A percentile compares a stretch with the other conserved stretches of the same genome.
phyloP scores from a whole-genome alignment of 2,888 invertebrate species.

The Pocota personata region DNA sequence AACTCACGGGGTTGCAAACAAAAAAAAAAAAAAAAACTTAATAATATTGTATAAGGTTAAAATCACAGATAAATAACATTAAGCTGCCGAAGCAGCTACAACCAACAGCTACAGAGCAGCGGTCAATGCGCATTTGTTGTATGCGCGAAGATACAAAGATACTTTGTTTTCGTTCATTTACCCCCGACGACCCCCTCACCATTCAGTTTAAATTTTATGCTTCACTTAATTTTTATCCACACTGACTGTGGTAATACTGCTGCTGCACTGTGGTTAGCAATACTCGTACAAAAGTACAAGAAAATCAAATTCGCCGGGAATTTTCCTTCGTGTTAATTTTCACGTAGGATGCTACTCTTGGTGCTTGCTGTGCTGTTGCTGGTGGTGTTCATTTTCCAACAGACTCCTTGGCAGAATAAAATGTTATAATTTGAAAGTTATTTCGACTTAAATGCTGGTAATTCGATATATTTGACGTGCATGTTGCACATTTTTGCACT shows the following conservation, averaged over 20 bases:
- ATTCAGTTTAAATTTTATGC: conserved; percentile 56
- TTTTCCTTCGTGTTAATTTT: conserved; percentile 63
- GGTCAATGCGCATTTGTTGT: conserved; percentile 51
- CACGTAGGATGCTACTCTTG: conserved; percentile 46
- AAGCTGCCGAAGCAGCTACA: conserved; percentile 35
- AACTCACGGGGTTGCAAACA: conserved; percentile 16
- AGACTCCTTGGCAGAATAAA: conserved; percentile 30
- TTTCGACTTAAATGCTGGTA: conserved; percentile 67
- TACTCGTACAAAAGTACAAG: conserved; percentile 25
- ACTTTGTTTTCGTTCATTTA: not conserved
- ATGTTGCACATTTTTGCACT: conserved; percentile 53
- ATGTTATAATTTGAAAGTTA: conserved; percentile 71
- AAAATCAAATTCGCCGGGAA: conserved; percentile 62
- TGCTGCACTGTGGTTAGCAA: conserved; percentile 30
- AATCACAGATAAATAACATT: conserved; percentile 64
- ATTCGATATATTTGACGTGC: conserved; percentile 67
- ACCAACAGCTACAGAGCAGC: too few species aligned
- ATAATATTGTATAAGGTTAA: conserved; percentile 56
- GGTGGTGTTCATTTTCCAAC: not conserved
- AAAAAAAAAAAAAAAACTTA: conserved; percentile 20
- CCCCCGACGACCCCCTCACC: not conserved
- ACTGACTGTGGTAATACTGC: not conserved
- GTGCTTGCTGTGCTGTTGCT: not conserved
- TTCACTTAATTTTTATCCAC: conserved; percentile 72
- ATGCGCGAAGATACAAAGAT: conserved; percentile 54